Conservation (phyloP, 2,888 invertebrate species). For the Cryptophagus acutangulus region DNA sequence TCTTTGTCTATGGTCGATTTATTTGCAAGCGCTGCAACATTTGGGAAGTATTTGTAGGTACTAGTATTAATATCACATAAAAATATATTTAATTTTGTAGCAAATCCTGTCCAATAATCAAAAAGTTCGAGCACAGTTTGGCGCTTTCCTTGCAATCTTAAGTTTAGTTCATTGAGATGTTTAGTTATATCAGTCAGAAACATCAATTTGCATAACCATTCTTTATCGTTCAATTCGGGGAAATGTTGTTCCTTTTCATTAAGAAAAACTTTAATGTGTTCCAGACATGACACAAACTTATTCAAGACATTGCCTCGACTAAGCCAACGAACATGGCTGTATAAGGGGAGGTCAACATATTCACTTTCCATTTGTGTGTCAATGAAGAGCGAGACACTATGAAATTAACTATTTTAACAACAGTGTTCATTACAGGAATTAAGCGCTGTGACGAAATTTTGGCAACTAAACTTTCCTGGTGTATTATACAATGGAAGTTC, state of each 20-base stretch:
- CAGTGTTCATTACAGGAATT: conserved; percentile 11
- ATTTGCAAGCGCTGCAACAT: conserved; percentile 12
- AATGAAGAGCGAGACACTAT: conserved; percentile 12
- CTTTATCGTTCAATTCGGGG: conserved; percentile 7
- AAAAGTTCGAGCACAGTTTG: conserved; percentile 13
- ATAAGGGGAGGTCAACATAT: conserved; percentile 10
- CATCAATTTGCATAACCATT: conserved; percentile 13
- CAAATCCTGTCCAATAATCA: conserved; percentile 14
- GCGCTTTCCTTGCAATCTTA: conserved; percentile 14
- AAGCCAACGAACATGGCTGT: conserved; percentile 11
- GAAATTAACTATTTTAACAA: conserved; percentile 13
- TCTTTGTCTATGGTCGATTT: conserved; percentile 11
- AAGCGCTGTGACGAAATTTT: conserved; percentile 12
- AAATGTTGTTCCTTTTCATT: conserved; percentile 12
- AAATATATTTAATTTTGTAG: conserved; percentile 19
- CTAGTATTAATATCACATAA: no score
- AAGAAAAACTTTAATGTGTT: conserved; percentile 12
- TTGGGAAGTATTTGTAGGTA: conserved; percentile 18
- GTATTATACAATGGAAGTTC: conserved; percentile 12
- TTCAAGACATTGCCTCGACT: conserved; percentile 9
- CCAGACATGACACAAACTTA: conserved; percentile 10
- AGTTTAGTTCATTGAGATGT: conserved; percentile 13
- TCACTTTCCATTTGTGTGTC: conserved; percentile 11
- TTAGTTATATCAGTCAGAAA: conserved; percentile 13
- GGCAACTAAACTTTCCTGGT: conserved; percentile 12